Base-by-base conservation (phyloP, 2,797 vertebrate genomes). In the Ibycter americanus region DNA sequence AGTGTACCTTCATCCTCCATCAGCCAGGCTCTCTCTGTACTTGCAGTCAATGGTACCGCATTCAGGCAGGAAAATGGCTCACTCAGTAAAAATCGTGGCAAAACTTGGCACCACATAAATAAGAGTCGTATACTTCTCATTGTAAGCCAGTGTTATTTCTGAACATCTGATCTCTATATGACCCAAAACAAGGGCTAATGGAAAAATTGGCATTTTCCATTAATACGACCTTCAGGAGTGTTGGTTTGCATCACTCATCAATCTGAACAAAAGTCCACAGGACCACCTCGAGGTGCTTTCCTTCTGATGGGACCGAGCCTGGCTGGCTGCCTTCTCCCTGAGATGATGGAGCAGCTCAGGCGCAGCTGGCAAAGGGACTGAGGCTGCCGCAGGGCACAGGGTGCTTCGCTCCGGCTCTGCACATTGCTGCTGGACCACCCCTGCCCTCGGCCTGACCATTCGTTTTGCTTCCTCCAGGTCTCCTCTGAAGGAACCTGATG, bases 101-200 rank as follows among this genome's bases (percentile, higher is more conserved):
- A 58, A 67, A 46, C 38, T 14, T 31, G 38, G 44, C 49, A 56
- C 59, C 40, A 23, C 23, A 6, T 49, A 40, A 22, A 38, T 26
- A 42, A 31, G 36, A 14, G 18, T 15, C 59, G 20, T 22, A 31
- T 34, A 32, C 44, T 66, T 72, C 63, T 87, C 44, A 58, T 19
- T 80, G 84, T 65, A 86, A 68, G n/a, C 40, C 36, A 72, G 58
- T 54, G 88, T 61, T 79, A 76, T 65, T 97, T 92, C 94, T 87
- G 96, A 89, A 96, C 92, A 73, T 80, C 92, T 89, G 77, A 61
- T 80, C 91, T 83, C 76, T 54, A 49, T 47, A 4, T 29, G 32
- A 76, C 87, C 87, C 91, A 89, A 67, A 93, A 86, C 85, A 91
- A 59, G 73, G 58, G 56, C 70, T 92, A 72, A 52, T 9, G 5